Evolutionary conservation across 2,113 vertebrate genomes (phyloP).

Genomic region (Orientallactaga bullata): DNA sequence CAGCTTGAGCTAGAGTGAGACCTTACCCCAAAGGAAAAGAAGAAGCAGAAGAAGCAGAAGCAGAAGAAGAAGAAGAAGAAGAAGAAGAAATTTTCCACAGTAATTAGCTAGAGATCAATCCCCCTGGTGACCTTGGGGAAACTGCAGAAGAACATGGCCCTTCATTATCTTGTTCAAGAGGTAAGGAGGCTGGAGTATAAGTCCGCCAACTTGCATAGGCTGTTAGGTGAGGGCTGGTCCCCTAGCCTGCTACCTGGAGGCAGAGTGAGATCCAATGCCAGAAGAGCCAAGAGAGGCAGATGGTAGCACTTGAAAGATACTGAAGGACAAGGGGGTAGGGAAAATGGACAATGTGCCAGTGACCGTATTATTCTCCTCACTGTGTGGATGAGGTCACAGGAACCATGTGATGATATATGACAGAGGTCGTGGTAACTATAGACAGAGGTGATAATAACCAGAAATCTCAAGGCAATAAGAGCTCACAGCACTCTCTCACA

Average conservation of each 20-base stretch:
- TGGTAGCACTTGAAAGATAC: background rate
- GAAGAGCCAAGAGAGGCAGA: constrained; percentile 16
- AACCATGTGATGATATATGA: background rate
- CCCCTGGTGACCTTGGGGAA: background rate
- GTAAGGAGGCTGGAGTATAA: background rate
- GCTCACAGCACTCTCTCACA: constrained; percentile 5
- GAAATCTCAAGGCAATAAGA: constrained; percentile 32
- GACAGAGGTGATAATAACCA: background rate
- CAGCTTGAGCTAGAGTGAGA: too few relatives aligned
- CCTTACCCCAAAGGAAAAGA: too few relatives aligned
- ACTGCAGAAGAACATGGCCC: background rate
- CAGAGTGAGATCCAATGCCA: background rate
- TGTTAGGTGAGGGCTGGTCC: background rate
- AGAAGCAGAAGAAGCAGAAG: background rate
- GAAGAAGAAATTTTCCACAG: background rate
- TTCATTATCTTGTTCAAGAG: background rate
- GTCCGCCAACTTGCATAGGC: background rate
- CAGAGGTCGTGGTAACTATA: background rate
- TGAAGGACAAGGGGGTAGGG: background rate
- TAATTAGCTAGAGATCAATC: background rate
- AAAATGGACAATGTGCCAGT: background rate
- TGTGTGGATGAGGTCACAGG: background rate
- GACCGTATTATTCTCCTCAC: background rate
- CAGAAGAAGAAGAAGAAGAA: too few relatives aligned
- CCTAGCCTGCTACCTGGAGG: background rate